Evolutionary conservation across 2,888 invertebrate species (phyloP).

Genomic region (Dascillus cervinus): DNA sequence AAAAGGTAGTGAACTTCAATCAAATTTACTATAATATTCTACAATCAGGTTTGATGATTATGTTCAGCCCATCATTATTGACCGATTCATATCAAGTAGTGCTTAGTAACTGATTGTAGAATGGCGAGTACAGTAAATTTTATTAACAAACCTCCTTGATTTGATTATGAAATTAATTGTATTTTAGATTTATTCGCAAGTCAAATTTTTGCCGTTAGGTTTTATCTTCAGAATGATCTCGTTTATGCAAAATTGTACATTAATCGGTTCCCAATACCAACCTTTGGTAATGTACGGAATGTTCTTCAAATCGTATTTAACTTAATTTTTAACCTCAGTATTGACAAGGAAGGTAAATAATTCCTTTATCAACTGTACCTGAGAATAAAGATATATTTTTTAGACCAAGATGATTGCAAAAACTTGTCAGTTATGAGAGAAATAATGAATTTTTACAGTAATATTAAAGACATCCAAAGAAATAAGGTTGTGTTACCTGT

Average conservation of each 20-base stretch:
- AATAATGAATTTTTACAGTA: constrained; percentile 20
- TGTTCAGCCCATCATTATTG: no score
- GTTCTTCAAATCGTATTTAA: constrained; percentile 25
- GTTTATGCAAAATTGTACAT: constrained; percentile 28
- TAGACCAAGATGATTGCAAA: constrained; percentile 13
- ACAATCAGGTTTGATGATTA: no score
- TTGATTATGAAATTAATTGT: background rate
- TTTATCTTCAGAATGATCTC: constrained; percentile 21
- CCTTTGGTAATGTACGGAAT: constrained; percentile 24
- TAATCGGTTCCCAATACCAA: constrained; percentile 26
- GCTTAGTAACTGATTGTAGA: no score
- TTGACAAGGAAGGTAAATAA: constrained; percentile 9
- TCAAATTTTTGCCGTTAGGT: constrained; percentile 29
- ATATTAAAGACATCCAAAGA: constrained; percentile 8
- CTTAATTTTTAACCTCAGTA: constrained; percentile 22
- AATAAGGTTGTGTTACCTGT: constrained; percentile 3
- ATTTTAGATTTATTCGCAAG: constrained; percentile 27
- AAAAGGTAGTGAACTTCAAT: no score
- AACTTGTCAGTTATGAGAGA: constrained; percentile 12
- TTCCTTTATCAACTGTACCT: background rate
- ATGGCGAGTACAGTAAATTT: no score
- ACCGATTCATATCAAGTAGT: no score
- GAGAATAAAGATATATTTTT: constrained; percentile 1
- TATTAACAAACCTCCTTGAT: no score
- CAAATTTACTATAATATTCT: no score